Conservation (phyloP, 2,797 vertebrate genomes). For the Spinus olivaceus region DNA sequence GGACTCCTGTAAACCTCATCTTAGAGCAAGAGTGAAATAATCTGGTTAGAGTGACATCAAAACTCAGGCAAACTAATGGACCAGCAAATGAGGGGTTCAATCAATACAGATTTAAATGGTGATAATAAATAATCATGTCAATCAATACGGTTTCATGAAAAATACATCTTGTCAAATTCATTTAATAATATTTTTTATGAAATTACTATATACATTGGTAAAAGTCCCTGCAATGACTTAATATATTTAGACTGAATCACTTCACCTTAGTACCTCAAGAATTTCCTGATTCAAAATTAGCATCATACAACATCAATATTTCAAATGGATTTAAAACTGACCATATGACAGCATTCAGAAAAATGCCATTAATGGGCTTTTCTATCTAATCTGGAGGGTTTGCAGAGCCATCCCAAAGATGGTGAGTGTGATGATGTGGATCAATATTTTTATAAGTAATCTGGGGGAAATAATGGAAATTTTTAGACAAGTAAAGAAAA, state of each 20-base stretch:
- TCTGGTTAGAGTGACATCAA: not conserved
- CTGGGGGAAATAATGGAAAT: not conserved
- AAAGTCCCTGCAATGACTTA: conserved; percentile 22
- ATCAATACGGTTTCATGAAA: conserved; percentile 43
- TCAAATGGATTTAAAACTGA: conserved; percentile 17
- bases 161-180: conserved; percentile 36
- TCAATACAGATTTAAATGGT: conserved; percentile 34
- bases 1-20: not conserved
- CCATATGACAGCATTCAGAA: not conserved
- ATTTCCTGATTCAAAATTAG: conserved; percentile 41
- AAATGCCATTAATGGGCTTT: not conserved
- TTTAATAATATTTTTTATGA: conserved; percentile 38
- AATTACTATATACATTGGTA: not conserved
- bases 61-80: conserved; percentile 12
- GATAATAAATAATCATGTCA: conserved; percentile 47
- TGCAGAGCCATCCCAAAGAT: not conserved
- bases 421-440: not conserved
- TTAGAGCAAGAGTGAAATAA: not conserved
- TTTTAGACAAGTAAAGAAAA: not conserved
- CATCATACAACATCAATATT: not conserved
- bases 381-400: not conserved
- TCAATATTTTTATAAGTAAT: not conserved
- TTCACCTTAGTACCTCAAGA: conserved; percentile 9
- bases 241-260: conserved; percentile 23
- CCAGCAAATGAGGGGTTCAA: not conserved